Conservation (phyloP, 1,140 invertebrate species). For the Notospermus geniculatus region DNA sequence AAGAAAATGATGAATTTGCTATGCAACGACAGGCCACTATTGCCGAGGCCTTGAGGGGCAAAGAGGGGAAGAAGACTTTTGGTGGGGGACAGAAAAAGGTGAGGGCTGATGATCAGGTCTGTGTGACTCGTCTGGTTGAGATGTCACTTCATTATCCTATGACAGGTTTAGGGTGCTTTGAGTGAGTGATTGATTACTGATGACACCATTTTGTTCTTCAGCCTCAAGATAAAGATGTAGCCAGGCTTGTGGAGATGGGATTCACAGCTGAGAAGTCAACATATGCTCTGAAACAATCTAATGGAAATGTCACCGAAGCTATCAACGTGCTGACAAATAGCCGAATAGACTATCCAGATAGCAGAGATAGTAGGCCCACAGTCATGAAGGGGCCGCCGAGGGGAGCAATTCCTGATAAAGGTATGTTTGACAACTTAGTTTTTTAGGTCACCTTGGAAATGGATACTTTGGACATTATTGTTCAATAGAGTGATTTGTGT, state of each 20-base stretch:
- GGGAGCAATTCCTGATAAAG: too few relatives aligned
- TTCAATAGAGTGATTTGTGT: too few relatives aligned
- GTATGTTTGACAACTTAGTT: too few relatives aligned
- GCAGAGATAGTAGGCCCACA: too few relatives aligned
- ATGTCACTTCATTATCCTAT: neutral
- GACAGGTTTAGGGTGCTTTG: too few relatives aligned
- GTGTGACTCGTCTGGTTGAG: neutral
- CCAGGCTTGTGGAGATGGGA: conserved; percentile 77
- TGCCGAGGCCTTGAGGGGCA: conserved; percentile 70
- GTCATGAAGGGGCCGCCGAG: too few relatives aligned
- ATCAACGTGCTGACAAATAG: too few relatives aligned
- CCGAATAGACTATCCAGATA: too few relatives aligned
- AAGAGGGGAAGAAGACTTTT: conserved; percentile 67
- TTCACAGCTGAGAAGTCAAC: conserved; percentile 75
- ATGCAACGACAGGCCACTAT: conserved; percentile 80
- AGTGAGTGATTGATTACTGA: too few relatives aligned
- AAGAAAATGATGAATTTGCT: conserved; percentile 76
- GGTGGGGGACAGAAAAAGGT: conserved; percentile 56
- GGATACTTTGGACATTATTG: too few relatives aligned
- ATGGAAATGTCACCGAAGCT: conserved; percentile 73
- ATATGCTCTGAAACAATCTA: conserved; percentile 68
- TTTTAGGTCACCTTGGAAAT: too few relatives aligned
- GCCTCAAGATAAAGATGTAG: conserved; percentile 71
- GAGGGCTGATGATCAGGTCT: neutral
- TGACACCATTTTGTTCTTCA: conserved; percentile 16